phyloP scores from a whole-genome alignment of 2,113 vertebrate species.

The Megalops atlanticus region DNA sequence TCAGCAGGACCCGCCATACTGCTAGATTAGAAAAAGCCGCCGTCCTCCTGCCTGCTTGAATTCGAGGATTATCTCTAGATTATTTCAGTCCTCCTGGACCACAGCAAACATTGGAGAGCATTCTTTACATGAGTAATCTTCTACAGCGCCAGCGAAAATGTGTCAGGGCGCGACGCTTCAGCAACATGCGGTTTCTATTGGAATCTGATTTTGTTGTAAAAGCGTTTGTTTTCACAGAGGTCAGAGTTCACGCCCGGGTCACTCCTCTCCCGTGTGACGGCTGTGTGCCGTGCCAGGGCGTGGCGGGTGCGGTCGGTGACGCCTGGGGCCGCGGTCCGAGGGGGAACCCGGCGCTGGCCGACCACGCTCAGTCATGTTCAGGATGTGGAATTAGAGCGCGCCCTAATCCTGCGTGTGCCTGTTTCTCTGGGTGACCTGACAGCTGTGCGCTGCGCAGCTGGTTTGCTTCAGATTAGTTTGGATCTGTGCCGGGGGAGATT shows the following conservation, averaged over 20 bases:
- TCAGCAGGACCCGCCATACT: neutral
- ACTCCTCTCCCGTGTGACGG: too few relatives aligned
- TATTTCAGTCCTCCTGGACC: conserved; percentile 34
- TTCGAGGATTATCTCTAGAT: conserved; percentile 60
- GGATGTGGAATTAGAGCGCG: conserved; percentile 57
- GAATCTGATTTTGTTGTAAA: too few relatives aligned
- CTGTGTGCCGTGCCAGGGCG: neutral
- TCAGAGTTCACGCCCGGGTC: too few relatives aligned
- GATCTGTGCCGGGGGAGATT: conserved; percentile 66
- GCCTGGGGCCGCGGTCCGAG: too few relatives aligned
- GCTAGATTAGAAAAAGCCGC: neutral
- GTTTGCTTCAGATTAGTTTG: conserved; percentile 78
- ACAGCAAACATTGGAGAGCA: neutral
- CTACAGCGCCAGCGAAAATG: neutral
- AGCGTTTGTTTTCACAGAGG: too few relatives aligned
- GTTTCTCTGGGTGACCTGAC: conserved; percentile 66
- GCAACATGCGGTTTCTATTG: too few relatives aligned
- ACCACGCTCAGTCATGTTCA: conserved; percentile 39
- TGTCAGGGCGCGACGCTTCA: neutral
- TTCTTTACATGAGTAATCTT: neutral
- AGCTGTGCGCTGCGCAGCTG: conserved; percentile 75
- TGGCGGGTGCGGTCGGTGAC: neutral
- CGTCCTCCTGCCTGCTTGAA: conserved; percentile 41
- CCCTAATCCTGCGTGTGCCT: conserved; percentile 65
- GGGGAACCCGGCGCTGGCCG: conserved; percentile 20